Conservation (phyloP, 1,140 invertebrate species). For the Battus philenor region DNA sequence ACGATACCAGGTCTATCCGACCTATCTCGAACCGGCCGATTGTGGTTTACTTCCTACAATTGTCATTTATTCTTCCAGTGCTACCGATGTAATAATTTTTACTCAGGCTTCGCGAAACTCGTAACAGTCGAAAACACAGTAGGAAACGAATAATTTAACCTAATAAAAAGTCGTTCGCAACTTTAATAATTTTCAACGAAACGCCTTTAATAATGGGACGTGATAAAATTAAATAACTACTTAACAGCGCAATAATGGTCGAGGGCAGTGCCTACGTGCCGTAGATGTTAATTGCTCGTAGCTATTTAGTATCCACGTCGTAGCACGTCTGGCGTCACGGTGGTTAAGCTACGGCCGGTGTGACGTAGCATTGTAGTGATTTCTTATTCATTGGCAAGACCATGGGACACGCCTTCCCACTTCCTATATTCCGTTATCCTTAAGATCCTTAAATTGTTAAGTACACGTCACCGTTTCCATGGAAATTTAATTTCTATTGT, state of each 20-base stretch:
- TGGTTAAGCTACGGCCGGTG: conserved; percentile 36
- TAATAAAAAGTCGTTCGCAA: background rate
- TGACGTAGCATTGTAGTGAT: conserved; percentile 23
- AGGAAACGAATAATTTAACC: background rate
- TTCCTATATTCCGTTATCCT: too few relatives aligned
- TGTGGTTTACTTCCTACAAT: too few relatives aligned
- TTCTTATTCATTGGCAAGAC: conserved; percentile 30
- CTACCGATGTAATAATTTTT: too few relatives aligned
- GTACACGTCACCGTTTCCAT: too few relatives aligned
- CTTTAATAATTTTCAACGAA: conserved; percentile 5
- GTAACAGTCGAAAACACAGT: too few relatives aligned
- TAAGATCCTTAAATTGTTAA: too few relatives aligned
- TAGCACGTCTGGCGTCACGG: conserved; percentile 25
- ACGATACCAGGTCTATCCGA: too few relatives aligned
- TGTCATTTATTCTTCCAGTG: too few relatives aligned
- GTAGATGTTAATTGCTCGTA: conserved; percentile 49
- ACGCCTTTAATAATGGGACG: conserved; percentile 16
- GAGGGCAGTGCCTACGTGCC: conserved; percentile 36
- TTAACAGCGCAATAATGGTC: conserved; percentile 43
- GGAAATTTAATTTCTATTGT: too few relatives aligned
- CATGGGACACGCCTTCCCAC: conserved; percentile 1
- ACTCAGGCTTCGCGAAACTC: too few relatives aligned
- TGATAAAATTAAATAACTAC: conserved; percentile 58
- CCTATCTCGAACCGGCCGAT: too few relatives aligned
- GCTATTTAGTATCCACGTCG: conserved; percentile 45